Conservation (phyloP, 2,113 vertebrate species). For the Epinephelus cyanopodus region DNA sequence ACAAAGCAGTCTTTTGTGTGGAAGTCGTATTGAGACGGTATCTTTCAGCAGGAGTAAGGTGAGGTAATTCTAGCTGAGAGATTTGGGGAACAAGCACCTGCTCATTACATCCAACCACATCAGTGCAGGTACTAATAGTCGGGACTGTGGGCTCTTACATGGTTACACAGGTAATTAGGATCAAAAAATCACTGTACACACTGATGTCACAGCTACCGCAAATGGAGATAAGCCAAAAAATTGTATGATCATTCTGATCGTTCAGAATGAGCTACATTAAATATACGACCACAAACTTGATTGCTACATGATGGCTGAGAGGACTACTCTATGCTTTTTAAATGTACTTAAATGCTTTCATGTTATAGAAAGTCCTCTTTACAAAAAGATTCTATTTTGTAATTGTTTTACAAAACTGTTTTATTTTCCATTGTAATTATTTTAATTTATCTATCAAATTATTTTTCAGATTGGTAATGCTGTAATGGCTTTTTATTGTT, state of each 20-base stretch:
- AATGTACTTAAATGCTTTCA: too few relatives aligned
- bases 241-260: background rate
- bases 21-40: slow-evolving; percentile 42
- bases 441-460: too few relatives aligned
- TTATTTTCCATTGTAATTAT: too few relatives aligned
- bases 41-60: slow-evolving; percentile 63
- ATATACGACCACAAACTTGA: too few relatives aligned
- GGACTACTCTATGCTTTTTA: too few relatives aligned
- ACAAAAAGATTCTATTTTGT: too few relatives aligned
- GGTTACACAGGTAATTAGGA: slow-evolving; percentile 52
- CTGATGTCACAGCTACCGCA: slow-evolving; percentile 17
- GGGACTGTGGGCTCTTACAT: slow-evolving; percentile 36
- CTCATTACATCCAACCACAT: slow-evolving; percentile 76
- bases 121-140: slow-evolving; percentile 63
- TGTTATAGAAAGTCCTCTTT: too few relatives aligned
- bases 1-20: slow-evolving; percentile 59
- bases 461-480: too few relatives aligned
- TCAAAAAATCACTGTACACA: background rate
- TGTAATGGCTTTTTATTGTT: too few relatives aligned
- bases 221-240: background rate
- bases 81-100: slow-evolving; percentile 64
- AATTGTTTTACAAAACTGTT: too few relatives aligned
- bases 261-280: background rate
- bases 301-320: too few relatives aligned
- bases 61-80: slow-evolving; percentile 67